These are phyloP conservation scores for Meliscaeva auricollis DNA, from an alignment of 2,888 invertebrate genomes.

Conservation along the genomic window DNA sequence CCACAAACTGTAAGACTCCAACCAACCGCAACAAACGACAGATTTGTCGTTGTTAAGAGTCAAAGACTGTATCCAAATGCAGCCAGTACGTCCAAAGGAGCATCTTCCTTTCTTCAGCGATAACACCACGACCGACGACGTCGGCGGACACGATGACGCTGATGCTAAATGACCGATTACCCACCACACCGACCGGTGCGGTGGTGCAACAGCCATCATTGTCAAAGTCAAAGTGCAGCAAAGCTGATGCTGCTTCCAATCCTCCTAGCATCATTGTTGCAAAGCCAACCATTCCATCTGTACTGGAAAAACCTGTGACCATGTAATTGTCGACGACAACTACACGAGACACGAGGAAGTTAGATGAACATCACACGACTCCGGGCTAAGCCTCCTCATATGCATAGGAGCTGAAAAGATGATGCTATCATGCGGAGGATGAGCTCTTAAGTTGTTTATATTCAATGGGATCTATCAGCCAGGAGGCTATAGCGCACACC, in stretches of 20 bases:
- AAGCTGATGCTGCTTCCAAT: conserved; percentile 38
- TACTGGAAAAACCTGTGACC: conserved; percentile 63
- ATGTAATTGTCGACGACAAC: conserved; percentile 53
- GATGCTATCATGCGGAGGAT: conserved; percentile 55
- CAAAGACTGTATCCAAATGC: conserved; percentile 41
- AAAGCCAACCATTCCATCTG: not conserved
- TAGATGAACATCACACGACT: conserved; percentile 56
- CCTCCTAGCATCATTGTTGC: not conserved
- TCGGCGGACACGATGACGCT: not conserved
- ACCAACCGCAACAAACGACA: conserved; percentile 1
- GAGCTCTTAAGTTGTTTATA: conserved; percentile 40
- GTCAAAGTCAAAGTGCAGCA: conserved; percentile 72
- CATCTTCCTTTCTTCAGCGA: conserved; percentile 60
- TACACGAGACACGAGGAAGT: conserved; percentile 39
- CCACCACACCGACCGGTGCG: conserved; percentile 5
- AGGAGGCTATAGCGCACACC: not conserved
- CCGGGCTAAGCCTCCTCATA: conserved; percentile 27
- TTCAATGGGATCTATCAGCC: conserved; percentile 24
- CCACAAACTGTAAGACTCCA: conserved; percentile 29
- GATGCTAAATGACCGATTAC: conserved; percentile 59
- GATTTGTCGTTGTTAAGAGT: conserved; percentile 16
- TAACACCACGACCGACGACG: not conserved
- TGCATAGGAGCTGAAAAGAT: conserved; percentile 34
- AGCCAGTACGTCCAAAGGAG: conserved; percentile 24
- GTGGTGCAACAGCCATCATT: conserved; percentile 40